Evolutionary conservation across 2,113 vertebrate species (phyloP), one percentile per base, ranked within the genome.

Genomic region (Eolophus roseicapilla): DNA sequence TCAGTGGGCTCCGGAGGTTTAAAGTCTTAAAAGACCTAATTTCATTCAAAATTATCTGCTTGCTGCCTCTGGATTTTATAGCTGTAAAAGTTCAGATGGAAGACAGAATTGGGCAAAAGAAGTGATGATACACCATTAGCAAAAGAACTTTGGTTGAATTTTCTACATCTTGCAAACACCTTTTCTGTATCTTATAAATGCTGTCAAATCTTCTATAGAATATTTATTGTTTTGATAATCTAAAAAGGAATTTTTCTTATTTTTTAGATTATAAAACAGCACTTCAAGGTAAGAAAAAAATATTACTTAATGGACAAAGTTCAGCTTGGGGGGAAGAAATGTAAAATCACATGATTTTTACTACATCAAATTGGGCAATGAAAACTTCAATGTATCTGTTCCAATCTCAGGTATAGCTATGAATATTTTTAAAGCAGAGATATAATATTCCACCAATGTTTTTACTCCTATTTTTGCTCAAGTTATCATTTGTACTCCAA

Each of bases 1-100:
- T 88, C 86, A 96, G 55, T 29, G 76, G 75, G 31, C 94, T 94
- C 85, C 60, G 29, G 93, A 78, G 92, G 25, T 92, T 96, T 92
- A 52, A 87, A 80, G 84, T 67, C 90, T 80, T 67, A 43, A 43
- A 86, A 87, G 87, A 93, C 75, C 87, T 95, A 82, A 88, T 93
- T 95, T 95, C 39, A 46, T 71, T 76, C 65, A 63, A 71, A 93
- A 31, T 19, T 63, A 68, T 24, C 85, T 74, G 46, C 79, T 75
- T 60, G 29, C 69, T 90, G 88, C 44, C 44, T 84, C 88, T 47
- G n/a, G 29, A 78, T 81, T 75, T 86, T 71, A 0, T 59, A 43
- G 29, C 50, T 77, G 17, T 29, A 21, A 10, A 21, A 62, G 31
- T 62, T 93, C 63, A 86, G 79, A 29, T 9, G 24, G 55, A 63